Evolutionary conservation across 2,113 vertebrate genomes (phyloP).

Genomic region (Ailuropoda melanoleuca): DNA sequence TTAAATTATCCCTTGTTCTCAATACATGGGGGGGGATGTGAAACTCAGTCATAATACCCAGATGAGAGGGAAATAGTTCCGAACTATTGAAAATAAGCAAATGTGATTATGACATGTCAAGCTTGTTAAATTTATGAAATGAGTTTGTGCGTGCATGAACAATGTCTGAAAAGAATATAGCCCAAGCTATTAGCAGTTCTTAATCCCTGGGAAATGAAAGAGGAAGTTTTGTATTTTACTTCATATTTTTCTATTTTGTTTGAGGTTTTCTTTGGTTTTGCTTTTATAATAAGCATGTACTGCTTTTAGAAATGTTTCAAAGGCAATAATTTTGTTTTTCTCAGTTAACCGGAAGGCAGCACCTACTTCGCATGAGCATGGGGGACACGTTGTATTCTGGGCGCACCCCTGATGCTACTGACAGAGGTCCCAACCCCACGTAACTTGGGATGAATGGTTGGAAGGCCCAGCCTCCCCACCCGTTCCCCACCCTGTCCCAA

Average conservation of each 20-base stretch:
- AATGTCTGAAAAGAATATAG: not conserved
- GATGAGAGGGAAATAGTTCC: conserved; percentile 18
- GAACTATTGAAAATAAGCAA: not conserved
- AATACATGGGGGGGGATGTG: too few species aligned
- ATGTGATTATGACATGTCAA: not conserved
- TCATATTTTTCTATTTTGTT: not conserved
- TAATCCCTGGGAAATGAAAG: not conserved
- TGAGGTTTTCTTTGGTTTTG: not conserved
- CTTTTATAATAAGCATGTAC: not conserved
- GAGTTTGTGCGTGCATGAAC: not conserved
- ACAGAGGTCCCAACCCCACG: not conserved
- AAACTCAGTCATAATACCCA: not conserved
- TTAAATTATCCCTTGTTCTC: not conserved
- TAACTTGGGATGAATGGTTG: not conserved
- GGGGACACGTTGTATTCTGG: not conserved
- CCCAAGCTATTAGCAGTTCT: not conserved
- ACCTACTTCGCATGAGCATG: not conserved
- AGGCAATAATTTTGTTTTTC: not conserved
- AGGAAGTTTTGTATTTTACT: not conserved
- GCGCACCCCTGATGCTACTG: not conserved
- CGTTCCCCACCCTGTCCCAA: not conserved
- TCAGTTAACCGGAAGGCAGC: not conserved
- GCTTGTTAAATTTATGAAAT: not conserved
- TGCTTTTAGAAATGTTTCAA: not conserved
- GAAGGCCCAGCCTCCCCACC: not conserved